phyloP scores from a whole-genome alignment of 2,113 vertebrate genomes.

The Elephas maximus region DNA sequence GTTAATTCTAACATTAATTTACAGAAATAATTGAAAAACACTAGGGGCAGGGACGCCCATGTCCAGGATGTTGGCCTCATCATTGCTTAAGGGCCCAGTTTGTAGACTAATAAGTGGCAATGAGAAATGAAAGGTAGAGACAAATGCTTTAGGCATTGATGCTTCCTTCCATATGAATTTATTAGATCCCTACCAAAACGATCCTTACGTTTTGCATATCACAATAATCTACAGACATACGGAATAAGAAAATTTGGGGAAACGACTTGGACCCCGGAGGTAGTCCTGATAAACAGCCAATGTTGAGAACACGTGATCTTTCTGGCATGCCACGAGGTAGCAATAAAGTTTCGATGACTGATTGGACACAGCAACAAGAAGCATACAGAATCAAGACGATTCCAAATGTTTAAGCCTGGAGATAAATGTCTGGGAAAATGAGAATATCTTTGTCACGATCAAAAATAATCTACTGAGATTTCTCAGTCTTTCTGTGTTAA shows the following conservation, averaged over 20 bases:
- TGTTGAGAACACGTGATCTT: neutral
- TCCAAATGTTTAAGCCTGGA: neutral
- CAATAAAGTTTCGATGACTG: neutral
- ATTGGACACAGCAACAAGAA: neutral
- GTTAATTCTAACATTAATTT: neutral
- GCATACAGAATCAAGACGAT: neutral
- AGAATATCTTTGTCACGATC: neutral
- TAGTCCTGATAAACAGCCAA: neutral
- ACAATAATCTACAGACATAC: neutral
- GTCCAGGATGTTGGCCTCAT: neutral
- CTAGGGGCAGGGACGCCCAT: accelerated
- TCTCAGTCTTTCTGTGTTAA: neutral
- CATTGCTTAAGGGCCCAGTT: neutral
- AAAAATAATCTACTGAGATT: neutral
- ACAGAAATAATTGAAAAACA: neutral
- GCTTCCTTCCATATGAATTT: neutral
- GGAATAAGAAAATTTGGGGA: neutral
- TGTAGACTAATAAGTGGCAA: neutral
- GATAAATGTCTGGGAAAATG: neutral
- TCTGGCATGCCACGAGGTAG: neutral
- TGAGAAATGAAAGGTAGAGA: neutral
- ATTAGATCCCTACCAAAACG: neutral
- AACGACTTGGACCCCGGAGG: neutral
- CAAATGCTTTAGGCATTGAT: neutral
- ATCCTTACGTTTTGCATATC: neutral